Evolutionary conservation across 2,113 vertebrate genomes (phyloP), one percentile per base, ranked within the genome.

Genomic region (Macquaria australasica): DNA sequence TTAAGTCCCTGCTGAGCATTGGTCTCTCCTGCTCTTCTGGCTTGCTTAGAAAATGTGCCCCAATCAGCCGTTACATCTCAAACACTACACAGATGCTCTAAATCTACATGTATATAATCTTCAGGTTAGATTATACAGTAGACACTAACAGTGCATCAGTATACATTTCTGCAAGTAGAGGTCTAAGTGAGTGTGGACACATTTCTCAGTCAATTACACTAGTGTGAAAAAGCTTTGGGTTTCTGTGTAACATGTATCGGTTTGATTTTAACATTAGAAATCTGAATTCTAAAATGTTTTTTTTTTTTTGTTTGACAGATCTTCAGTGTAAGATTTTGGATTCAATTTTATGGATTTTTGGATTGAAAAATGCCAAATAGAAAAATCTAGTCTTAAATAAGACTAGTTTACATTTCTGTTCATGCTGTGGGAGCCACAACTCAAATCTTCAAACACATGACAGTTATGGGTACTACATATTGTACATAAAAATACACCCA

Each of bases 1-100:
- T 88, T 88, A 90, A 87, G 79, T 92, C 91, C 85, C 83, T 11
- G 23, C 70, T 88, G 87, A 87, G 81, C 80, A 56, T 43, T 5
- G 59, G 76, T 84, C 87, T 86, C 83, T 88, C 81, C 87, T 83
- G 45, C 79, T 82, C 83, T 71, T 79, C 76, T 69, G 73, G 43
- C 43, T 79, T 59, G 37, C 62, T 72, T 23, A n/a, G 67, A 58
- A 70, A 77, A 88, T 69, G 4, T 82, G 78, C 53, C 74, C 74
- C 68, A 72, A 73, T 84, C 76, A 71, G 68, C 34, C 12, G 3
- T 56, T 73, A 69, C 72, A 82, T 81, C 56, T 60, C 20, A 43
- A 25, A 50, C 59, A 34, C 60, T 45, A 14, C 12, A 23, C 23
- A 75, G 51, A 69, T 23, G 23, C 72, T 58, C 43, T 34, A n/a